Base-by-base conservation (phyloP, 2,113 vertebrate species). In the Festucalex cinctus region DNA sequence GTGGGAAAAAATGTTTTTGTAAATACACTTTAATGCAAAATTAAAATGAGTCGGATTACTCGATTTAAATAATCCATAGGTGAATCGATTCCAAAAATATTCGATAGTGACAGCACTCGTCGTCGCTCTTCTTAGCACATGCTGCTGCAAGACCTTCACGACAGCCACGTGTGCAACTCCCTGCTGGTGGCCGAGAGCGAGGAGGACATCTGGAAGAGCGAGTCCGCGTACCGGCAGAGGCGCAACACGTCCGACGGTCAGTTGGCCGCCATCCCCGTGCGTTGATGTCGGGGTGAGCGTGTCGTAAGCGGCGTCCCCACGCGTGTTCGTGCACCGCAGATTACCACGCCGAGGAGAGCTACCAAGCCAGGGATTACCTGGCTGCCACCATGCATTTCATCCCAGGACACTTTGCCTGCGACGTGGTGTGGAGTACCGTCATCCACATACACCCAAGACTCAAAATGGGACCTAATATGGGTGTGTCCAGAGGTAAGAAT, bases 301-400 rank as follows among this genome's bases (percentile, higher is more conserved):
- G 35, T 43, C 16, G 37, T 24, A 26, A 24, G 13, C 1, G 1
- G n/a, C n/a, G n/a, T n/a, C n/a, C n/a, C n/a, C n/a, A 13, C 16
- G 16, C 1, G 37, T 49, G 28, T 53, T 49, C 8, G 0, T 32
- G 19, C 10, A 14, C 46, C 1, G 4, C 64, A 98, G 97, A 98
- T 85, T 98, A 95, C 73, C 92, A 90, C 65, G 88, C 93, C 0
- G 97, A 99, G 53, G 97, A 99, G 73, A 98, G 90, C 87, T 98
- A 95, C 87, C 93, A 94, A 77, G 94, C 95, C 19, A 91, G 95
- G 54, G 95, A 98, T 75, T 99, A 99, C 75, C 87, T 99, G 58
- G 97, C 97, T 22, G 97, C 97, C 80, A 98, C 95, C 36, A 98
- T 99, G 97, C 96, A 98, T 61, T 98, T 98, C 80, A 95, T 99